Percentiles rank a stretch among this genome's conserved stretches.
phyloP scores from a whole-genome alignment of 2,797 vertebrate species.

The Pipistrellus nathusii region DNA sequence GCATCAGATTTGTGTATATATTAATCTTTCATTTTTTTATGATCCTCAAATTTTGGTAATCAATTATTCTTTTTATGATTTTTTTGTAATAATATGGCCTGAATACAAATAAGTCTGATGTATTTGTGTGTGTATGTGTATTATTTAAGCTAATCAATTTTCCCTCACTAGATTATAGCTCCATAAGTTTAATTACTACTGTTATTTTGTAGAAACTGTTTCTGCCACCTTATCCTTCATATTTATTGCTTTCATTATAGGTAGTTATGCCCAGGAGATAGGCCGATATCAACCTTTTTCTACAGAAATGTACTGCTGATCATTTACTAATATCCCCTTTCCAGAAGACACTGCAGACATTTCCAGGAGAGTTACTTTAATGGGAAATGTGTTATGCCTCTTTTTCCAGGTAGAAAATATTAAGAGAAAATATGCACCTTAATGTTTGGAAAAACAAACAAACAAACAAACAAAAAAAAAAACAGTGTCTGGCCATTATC shows the following conservation, averaged over 20 bases:
- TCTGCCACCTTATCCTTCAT: background rate
- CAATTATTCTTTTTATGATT: background rate
- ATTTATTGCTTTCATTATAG: background rate
- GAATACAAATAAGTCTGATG: background rate
- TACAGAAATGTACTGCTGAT: background rate
- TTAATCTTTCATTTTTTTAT: slow-evolving; percentile 15
- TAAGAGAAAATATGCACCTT: background rate
- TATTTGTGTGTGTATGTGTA: background rate
- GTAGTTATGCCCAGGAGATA: background rate
- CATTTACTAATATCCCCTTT: background rate
- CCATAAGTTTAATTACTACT: background rate
- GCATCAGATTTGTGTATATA: background rate
- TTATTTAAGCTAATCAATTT: background rate
- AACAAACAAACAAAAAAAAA: too few relatives aligned
- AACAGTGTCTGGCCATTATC: background rate
- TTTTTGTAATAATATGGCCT: background rate
- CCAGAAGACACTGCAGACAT: background rate
- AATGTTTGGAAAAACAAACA: background rate
- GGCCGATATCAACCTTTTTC: background rate
- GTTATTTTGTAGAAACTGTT: slow-evolving; percentile 5
- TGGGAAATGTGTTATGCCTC: background rate
- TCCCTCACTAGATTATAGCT: background rate
- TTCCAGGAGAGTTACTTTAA: background rate
- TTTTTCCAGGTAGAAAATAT: slow-evolving; percentile 4
- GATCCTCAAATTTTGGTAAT: background rate